Base-by-base conservation (phyloP, 2,113 vertebrate species). In the Lasiurus borealis region DNA sequence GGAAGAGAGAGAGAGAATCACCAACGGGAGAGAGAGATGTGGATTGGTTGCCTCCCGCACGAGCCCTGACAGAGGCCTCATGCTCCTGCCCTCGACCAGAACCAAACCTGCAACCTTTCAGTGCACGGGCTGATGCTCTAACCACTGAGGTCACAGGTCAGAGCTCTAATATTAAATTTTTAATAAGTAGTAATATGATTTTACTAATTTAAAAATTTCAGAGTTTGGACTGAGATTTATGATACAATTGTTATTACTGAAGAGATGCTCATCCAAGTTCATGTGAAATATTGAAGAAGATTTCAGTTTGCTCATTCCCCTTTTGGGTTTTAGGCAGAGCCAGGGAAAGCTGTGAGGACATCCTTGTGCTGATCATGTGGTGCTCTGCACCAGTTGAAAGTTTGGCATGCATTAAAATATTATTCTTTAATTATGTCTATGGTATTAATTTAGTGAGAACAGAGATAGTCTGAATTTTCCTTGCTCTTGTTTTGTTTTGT, bases 121-220 rank as follows among this genome's bases (percentile, higher is more conserved):
- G 12, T 2, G 62, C 12, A 13, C 0, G 5, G 27, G 29, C 12
- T 3, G 5, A 29, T 0, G 27, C 27, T 64, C 27, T 64, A 64
- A 64, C 59, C 62, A 64, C 62, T 64, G 27, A 64, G 62, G 13
- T 29, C 27, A 64, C 62, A 13, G 25, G 27, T 14, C 62, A 14
- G 62, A 31, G 62, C 27, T 64, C 23, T 66, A 76, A 75, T 54
- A 92, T 84, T 44, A 80, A 0, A 62, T n/a, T 93, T 66, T 82
- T 64, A 71, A 80, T 69, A 85, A 50, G 78, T 1, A 27, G 6
- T 44, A 54, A 71, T 80, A 46, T 57, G 36, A 78, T 89, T 6
- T 86, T 76, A 34, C 34, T 64, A 46, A 90, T 54, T 95, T 34
- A 36, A 88, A 86, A 85, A 52, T 85, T 69, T 68, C 46, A 85